A percentile compares a stretch with the other conserved stretches of the same genome.
Evolutionary conservation across 37 sponge, comb jelly and placozoan species (phyloP).

Genomic region (Cliona cf. orientalis): DNA sequence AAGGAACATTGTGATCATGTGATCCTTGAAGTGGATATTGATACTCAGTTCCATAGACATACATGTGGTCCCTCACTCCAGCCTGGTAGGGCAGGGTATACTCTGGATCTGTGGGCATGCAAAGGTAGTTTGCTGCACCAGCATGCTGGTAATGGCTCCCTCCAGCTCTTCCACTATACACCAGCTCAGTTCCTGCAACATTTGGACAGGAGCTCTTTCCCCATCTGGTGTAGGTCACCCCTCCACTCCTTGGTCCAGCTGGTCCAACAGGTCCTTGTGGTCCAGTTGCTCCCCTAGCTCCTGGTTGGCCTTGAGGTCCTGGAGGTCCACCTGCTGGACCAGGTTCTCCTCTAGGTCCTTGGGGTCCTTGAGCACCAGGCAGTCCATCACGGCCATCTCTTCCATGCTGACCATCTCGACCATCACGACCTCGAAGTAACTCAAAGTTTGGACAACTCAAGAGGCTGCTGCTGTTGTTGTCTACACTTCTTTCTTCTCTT

Average conservation of each 20-base stretch:
- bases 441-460: too few species aligned
- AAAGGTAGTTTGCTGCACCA: slow-evolving; percentile 60
- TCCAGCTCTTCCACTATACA: slow-evolving; percentile 40
- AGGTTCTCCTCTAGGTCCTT: background rate
- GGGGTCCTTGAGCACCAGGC: too few species aligned
- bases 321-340: background rate
- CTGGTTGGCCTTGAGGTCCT: background rate
- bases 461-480: too few species aligned
- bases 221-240: slow-evolving; percentile 58
- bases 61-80: slow-evolving; percentile 11
- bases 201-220: slow-evolving; percentile 56
- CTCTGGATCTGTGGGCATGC: slow-evolving; percentile 47
- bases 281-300: slow-evolving; percentile 1
- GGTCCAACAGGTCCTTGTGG: background rate
- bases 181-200: slow-evolving; percentile 38
- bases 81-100: background rate
- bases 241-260: slow-evolving; percentile 5
- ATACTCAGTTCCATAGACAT: slow-evolving; percentile 55
- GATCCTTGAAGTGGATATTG: background rate
- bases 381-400: too few species aligned
- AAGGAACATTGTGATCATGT: slow-evolving; percentile 29
- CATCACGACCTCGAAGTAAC: too few species aligned
- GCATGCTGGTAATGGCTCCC: slow-evolving; percentile 21
- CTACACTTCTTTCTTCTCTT: too few species aligned
- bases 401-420: too few species aligned